phyloP scores from a whole-genome alignment of 2,113 vertebrate species.

The Cariama cristata region DNA sequence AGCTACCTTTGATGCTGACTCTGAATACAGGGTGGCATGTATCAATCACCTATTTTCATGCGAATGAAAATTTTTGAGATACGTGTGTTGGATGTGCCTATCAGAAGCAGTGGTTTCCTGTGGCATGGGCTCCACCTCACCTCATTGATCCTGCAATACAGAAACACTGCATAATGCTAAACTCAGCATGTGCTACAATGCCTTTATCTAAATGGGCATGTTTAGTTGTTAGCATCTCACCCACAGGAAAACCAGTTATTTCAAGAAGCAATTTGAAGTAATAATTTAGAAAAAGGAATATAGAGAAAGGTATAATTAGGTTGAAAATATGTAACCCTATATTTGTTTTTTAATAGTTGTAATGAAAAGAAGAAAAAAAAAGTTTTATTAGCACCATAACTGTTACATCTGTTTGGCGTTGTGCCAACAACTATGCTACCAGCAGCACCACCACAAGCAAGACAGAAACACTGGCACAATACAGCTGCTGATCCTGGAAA shows the following conservation, averaged over 20 bases:
- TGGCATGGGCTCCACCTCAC: neutral
- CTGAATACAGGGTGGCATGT: neutral
- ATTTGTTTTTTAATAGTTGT: neutral
- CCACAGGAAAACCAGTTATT: neutral
- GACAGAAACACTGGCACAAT: neutral
- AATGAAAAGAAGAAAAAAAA: neutral
- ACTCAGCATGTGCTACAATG: neutral
- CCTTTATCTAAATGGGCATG: neutral
- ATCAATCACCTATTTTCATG: neutral
- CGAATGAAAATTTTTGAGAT: neutral
- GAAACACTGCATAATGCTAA: neutral
- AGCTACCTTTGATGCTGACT: neutral
- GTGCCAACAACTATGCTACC: neutral
- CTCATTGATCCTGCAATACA: neutral
- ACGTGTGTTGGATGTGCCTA: neutral
- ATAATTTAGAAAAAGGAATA: neutral
- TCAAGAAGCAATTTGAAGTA: neutral
- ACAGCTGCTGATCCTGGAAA: constrained; percentile 1
- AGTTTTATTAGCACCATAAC: neutral
- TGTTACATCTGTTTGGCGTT: neutral
- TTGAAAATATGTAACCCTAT: neutral
- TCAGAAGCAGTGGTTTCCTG: neutral
- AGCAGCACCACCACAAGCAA: neutral
- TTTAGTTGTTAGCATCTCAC: neutral
- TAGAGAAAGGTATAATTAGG: neutral